phyloP scores from a whole-genome alignment of 2,888 invertebrate genomes.

The Apotomis turbidana region DNA sequence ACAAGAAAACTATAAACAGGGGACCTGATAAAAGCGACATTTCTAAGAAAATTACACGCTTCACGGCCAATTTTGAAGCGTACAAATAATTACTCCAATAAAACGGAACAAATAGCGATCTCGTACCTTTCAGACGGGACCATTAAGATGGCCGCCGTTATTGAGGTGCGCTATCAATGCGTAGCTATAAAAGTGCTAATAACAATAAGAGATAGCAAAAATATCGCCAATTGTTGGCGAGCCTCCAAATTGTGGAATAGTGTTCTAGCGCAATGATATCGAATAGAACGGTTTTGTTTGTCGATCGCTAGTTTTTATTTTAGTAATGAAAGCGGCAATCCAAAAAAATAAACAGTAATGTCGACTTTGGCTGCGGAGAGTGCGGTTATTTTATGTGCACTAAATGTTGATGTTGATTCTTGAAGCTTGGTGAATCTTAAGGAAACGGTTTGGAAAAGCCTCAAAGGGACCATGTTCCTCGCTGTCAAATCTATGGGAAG shows the following conservation, averaged over 20 bases:
- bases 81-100: slow-evolving; percentile 29
- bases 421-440: too few species aligned
- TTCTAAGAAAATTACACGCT: background rate
- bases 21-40: background rate
- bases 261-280: slow-evolving; percentile 42
- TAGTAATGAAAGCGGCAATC: background rate
- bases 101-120: slow-evolving; percentile 30
- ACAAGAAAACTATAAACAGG: too few species aligned
- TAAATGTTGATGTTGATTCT: too few species aligned
- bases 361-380: too few species aligned
- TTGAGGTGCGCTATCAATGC: slow-evolving; percentile 33
- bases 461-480: too few species aligned
- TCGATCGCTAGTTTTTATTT: slow-evolving; percentile 7
- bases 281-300: slow-evolving; percentile 20
- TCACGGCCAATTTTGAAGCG: slow-evolving; percentile 8
- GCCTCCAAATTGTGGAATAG: slow-evolving; percentile 50
- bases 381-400: too few species aligned
- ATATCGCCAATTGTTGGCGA: slow-evolving; percentile 51
- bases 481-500: too few species aligned
- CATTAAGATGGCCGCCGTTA: slow-evolving; percentile 29
- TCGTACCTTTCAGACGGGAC: slow-evolving; percentile 22
- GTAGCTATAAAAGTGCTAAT: slow-evolving; percentile 48
- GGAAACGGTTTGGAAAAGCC: too few species aligned
- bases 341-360: background rate
- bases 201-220: slow-evolving; percentile 53